Evolutionary conservation across 2,797 vertebrate genomes (phyloP).

Genomic region (Limnodromus scolopaceus): DNA sequence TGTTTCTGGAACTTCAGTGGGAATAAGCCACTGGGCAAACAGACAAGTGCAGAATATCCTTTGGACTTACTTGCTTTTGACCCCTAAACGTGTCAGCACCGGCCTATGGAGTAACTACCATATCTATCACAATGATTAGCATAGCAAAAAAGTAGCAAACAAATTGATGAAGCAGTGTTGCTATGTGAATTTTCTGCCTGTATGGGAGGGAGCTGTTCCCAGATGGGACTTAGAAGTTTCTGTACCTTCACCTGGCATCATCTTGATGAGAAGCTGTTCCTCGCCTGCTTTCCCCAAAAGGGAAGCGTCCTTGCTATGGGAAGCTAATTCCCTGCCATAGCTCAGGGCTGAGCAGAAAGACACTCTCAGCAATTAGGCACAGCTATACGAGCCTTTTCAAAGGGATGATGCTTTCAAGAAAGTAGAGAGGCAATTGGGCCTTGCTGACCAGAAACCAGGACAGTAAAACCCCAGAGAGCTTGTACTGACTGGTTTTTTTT

Average conservation of each 20-base stretch:
- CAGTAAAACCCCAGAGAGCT: constrained; percentile 28
- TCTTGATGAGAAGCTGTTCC: not conserved
- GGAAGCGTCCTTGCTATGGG: not conserved
- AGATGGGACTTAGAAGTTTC: not conserved
- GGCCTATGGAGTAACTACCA: not conserved
- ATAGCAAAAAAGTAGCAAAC: not conserved
- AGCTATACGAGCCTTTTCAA: not conserved
- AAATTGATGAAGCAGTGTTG: not conserved
- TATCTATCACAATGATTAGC: not conserved
- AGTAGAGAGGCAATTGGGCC: not conserved
- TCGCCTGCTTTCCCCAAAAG: not conserved
- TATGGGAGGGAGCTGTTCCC: not conserved
- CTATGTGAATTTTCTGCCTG: not conserved
- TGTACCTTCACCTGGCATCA: not conserved
- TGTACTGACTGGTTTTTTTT: not conserved
- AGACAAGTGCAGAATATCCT: not conserved
- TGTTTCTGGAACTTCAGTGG: accelerated
- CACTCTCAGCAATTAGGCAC: constrained; percentile 8
- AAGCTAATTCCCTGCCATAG: not conserved
- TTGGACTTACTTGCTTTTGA: not conserved
- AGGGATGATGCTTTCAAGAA: not conserved
- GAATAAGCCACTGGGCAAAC: not conserved
- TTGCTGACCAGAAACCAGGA: constrained; percentile 35
- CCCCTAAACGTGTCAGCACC: not conserved
- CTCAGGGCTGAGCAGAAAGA: not conserved